Conservation (phyloP, 2,113 vertebrate genomes). For the Pristiophorus japonicus region DNA sequence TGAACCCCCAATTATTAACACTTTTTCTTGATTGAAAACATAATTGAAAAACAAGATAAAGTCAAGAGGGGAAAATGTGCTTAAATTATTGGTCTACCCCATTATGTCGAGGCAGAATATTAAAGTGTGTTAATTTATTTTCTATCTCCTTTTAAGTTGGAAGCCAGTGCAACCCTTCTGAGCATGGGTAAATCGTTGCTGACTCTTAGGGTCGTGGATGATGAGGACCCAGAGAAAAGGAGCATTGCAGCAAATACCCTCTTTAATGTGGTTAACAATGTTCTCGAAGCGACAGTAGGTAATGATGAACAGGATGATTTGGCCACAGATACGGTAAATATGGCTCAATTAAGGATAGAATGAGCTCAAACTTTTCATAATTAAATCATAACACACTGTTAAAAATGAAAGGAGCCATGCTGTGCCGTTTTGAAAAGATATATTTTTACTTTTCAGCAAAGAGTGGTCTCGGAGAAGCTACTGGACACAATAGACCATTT, state of each 20-base stretch:
- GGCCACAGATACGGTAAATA: neutral
- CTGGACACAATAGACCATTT: constrained; percentile 64
- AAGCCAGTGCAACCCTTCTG: constrained; percentile 63
- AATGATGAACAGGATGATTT: constrained; percentile 39
- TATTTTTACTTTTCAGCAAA: constrained; percentile 45
- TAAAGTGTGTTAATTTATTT: neutral
- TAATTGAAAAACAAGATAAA: neutral
- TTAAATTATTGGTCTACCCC: neutral
- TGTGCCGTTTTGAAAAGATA: neutral
- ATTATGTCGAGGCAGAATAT: neutral
- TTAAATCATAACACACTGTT: constrained; percentile 40
- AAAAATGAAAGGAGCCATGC: neutral
- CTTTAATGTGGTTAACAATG: constrained; percentile 70
- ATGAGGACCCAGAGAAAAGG: constrained; percentile 48
- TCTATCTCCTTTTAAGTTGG: constrained; percentile 52
- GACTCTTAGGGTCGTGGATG: constrained; percentile 48
- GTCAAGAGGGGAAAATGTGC: too few species aligned
- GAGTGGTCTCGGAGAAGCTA: constrained; percentile 54
- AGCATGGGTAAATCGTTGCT: constrained; percentile 68
- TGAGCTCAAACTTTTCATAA: constrained; percentile 43
- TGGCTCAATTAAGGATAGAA: neutral
- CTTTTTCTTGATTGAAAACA: neutral
- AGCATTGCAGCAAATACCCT: constrained; percentile 60
- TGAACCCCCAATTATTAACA: neutral
- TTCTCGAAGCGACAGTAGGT: constrained; percentile 64